Conservation (phyloP, 2,888 invertebrate species). For the Timema podura region DNA sequence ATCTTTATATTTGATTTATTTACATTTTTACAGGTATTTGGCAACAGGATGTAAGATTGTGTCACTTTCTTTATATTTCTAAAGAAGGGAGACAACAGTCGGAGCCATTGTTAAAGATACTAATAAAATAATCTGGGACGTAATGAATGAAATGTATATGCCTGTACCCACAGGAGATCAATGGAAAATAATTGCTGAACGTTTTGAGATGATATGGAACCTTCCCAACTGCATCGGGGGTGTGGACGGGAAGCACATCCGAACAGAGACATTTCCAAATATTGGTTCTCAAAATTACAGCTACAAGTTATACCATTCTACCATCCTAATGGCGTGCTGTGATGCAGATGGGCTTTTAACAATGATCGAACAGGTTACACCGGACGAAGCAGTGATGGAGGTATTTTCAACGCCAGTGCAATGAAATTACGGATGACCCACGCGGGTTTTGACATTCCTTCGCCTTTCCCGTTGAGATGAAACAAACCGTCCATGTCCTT, state of each 20-base stretch:
- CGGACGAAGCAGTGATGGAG: conserved; percentile 39
- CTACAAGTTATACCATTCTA: conserved; percentile 34
- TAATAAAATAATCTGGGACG: too few relatives aligned
- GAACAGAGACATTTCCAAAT: conserved; percentile 32
- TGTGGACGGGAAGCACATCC: conserved; percentile 37
- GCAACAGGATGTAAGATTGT: neutral
- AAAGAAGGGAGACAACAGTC: too few relatives aligned
- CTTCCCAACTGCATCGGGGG: conserved; percentile 36
- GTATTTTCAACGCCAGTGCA: conserved; percentile 35
- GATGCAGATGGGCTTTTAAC: conserved; percentile 38
- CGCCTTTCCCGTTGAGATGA: neutral
- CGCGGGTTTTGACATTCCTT: neutral
- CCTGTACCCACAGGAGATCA: neutral
- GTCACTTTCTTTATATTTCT: neutral
- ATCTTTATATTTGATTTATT: too few relatives aligned
- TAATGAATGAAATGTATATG: too few relatives aligned
- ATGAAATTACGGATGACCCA: conserved; percentile 24
- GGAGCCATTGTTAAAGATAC: too few relatives aligned
- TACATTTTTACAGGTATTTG: neutral
- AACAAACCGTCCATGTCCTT: neutral
- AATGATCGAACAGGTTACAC: conserved; percentile 38
- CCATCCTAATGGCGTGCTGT: too few relatives aligned
- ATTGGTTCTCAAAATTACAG: conserved; percentile 34
- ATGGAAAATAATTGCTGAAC: conserved; percentile 21
- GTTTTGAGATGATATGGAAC: conserved; percentile 36